Percentiles rank a stretch among this genome's conserved stretches.
Conservation (phyloP, 2,888 invertebrate species). For the Girardia tigrina region DNA sequence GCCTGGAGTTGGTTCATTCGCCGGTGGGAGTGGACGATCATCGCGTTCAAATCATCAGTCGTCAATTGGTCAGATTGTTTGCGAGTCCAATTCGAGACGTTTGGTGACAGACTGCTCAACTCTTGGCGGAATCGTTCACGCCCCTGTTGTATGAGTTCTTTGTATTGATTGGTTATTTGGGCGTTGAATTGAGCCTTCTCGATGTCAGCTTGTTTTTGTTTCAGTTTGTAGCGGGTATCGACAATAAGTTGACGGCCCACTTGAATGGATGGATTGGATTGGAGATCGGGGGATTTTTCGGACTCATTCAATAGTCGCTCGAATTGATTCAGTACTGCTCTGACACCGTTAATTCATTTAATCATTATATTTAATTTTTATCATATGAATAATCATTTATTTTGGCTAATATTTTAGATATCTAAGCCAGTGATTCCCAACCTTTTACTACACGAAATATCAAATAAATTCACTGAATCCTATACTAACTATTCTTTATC, state of each 20-base stretch:
- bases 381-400: no score
- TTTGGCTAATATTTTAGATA: no score
- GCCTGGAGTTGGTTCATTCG: conserved; percentile 65
- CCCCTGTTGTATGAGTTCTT: neutral
- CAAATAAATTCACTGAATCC: no score
- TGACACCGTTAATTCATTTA: neutral
- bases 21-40: conserved; percentile 65
- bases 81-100: neutral
- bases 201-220: neutral
- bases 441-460: no score
- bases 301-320: neutral
- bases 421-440: no score
- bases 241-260: neutral
- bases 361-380: no score
- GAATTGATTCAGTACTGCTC: neutral
- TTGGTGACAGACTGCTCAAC: neutral
- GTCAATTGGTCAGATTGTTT: conserved; percentile 50
- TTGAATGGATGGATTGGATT: neutral
- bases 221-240: neutral
- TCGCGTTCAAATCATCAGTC: conserved; percentile 62
- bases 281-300: neutral
- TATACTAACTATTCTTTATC: no score
- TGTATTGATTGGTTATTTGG: conserved; percentile 1
- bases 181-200: conserved; percentile 15
- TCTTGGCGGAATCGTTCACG: neutral